These are phyloP conservation scores for Anas flavirostris DNA, from an alignment of 2,797 vertebrate species.

Conservation along the genomic window DNA sequence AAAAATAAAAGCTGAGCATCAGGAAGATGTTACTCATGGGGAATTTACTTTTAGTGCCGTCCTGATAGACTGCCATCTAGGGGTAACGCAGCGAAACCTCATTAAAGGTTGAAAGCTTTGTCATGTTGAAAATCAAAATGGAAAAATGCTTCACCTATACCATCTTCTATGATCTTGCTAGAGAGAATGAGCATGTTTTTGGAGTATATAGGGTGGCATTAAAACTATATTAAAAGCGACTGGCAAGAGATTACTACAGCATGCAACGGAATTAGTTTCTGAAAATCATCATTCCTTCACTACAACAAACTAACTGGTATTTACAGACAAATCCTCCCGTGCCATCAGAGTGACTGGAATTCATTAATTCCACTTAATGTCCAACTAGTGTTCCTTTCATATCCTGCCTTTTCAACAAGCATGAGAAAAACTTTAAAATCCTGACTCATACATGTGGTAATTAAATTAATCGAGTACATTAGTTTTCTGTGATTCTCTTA, in stretches of 20 bases:
- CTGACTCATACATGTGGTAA: not conserved
- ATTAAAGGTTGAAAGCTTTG: not conserved
- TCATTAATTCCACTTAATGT: not conserved
- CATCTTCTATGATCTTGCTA: not conserved
- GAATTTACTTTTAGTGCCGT: not conserved
- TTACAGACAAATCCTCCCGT: not conserved
- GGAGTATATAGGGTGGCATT: not conserved
- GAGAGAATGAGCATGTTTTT: not conserved
- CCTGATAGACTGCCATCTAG: slow-evolving; percentile 39
- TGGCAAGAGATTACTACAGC: not conserved
- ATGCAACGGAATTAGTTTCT: not conserved
- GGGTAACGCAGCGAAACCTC: not conserved
- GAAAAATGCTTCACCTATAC: not conserved
- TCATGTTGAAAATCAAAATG: not conserved
- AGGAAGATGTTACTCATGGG: not conserved
- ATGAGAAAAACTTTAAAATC: slow-evolving; percentile 1
- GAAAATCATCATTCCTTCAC: not conserved
- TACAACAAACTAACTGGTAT: not conserved
- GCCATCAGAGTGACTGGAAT: not conserved
- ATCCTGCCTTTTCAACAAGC: not conserved
- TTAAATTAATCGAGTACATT: not conserved
- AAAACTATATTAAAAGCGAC: not conserved
- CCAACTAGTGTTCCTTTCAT: not conserved
- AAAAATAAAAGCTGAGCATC: not conserved
- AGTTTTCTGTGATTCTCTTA: not conserved